Evolutionary conservation across 2,888 invertebrate genomes (phyloP), one percentile per base, ranked within the genome.

Genomic region (Liodrosophila aerea): DNA sequence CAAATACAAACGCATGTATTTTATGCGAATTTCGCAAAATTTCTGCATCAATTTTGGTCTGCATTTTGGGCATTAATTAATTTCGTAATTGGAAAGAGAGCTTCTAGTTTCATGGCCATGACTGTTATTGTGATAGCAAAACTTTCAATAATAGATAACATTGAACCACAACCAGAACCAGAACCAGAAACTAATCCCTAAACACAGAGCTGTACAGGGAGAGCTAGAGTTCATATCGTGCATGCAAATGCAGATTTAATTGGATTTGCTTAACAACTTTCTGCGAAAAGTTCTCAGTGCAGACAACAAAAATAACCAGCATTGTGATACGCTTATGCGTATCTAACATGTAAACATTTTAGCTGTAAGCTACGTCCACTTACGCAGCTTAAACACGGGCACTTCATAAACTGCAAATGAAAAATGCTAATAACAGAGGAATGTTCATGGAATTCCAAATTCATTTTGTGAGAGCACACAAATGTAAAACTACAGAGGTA

Each of bases 171-270:
- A 27, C 7, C 40, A 40, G 12, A 54, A 9, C 52, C 51, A 45
- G 30, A 30, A 66, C n/a, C 36, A 31, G 13, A 34, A 34, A n/a
- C 13, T 7, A 18, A 7, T 16, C 11, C n/a, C 29, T 15, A 29
- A 45, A 11, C 30, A 18, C 4, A 8, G 18, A 5, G 18, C 1
- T 8, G 16, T 1, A 51, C 36, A 5, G 8, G 15, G 50, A 41
- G 11, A 11, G 22, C 61, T 11, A 22, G 22, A 22, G 22, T 30
- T 13, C 43, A 43, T 29, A 13, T 16, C 8, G 9, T 30, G 34
- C 31, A 33, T 45, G 47, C 49, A 60, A 76, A 69, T 77, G 56
- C 47, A 59, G 64, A 54, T 57, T 64, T 77, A 73, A 84, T 84
- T 77, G 66, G 51, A 67, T 81, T 70, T 47, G 13, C 29, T 57